Percentiles rank a stretch among this genome's conserved stretches.
Evolutionary conservation across 2,797 vertebrate genomes (phyloP).

Genomic region (Lutjanus argentimaculatus): DNA sequence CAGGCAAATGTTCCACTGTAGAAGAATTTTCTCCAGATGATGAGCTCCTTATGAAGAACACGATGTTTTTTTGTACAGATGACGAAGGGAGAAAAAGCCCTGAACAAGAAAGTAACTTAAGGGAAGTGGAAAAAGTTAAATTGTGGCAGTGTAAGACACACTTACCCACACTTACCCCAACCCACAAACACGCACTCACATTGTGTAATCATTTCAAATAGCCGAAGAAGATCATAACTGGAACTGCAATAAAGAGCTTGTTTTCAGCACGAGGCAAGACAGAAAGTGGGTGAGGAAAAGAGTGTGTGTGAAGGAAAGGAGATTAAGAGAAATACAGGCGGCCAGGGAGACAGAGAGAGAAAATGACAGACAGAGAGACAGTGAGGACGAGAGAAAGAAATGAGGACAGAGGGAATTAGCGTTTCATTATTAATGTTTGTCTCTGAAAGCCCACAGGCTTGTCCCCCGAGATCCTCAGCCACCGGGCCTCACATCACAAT

Average conservation of each 20-base stretch:
- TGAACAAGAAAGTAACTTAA: background rate
- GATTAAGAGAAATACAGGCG: slow-evolving; percentile 48
- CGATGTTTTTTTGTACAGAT: background rate
- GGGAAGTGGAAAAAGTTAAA: slow-evolving; percentile 1
- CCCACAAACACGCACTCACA: background rate
- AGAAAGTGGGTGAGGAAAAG: slow-evolving; percentile 35
- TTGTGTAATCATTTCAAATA: slow-evolving; percentile 28
- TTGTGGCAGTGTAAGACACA: slow-evolving; percentile 14
- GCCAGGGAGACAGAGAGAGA: slow-evolving; percentile 29
- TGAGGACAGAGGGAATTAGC: slow-evolving; percentile 83
- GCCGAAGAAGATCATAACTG: slow-evolving; percentile 32
- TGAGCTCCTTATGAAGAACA: background rate
- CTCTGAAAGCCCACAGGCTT: slow-evolving; percentile 80
- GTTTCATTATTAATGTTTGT: slow-evolving; percentile 89
- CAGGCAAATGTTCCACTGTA: background rate
- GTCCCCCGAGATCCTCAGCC: slow-evolving; percentile 63
- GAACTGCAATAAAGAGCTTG: slow-evolving; percentile 42
- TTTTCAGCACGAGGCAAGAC: slow-evolving; percentile 29
- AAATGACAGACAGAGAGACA: slow-evolving; percentile 51
- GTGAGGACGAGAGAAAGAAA: slow-evolving; percentile 74
- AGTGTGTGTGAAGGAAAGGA: slow-evolving; percentile 18
- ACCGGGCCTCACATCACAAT: slow-evolving; percentile 60
- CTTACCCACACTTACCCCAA: background rate
- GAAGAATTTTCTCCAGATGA: background rate
- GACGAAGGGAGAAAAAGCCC: slow-evolving; percentile 5